Evolutionary conservation across 2,113 vertebrate species (phyloP), one percentile per base, ranked within the genome.

Genomic region (Lepus americanus): DNA sequence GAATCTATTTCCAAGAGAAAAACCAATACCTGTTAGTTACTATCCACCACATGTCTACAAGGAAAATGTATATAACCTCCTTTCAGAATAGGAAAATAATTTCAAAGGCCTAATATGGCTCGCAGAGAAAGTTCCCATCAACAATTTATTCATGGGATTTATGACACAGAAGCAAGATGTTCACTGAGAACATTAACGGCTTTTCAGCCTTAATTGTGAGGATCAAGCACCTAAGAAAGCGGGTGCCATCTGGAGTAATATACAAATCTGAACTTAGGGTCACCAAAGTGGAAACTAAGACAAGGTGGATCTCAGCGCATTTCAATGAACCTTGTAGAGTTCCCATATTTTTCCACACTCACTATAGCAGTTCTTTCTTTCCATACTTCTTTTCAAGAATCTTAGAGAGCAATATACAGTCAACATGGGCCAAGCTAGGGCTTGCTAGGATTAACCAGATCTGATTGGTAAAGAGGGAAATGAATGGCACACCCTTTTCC

Each of bases 1-100:
- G 36, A 82, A 78, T 92, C 77, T 84, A 89, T 31, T 84, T 91
- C 39, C 61, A 93, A 82, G 16, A 95, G 33, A 87, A 95, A 93
- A 94, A 9, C 2, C 70, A 66, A 78, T 9, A 22, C 6, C 29
- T 29, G 22, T 76, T 77, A 19, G 17, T 67, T 69, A 83, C 33
- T 87, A 8, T 53, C 69, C 0, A 92, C 72, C 29, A 61, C 33
- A 53, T 17, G 66, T 55, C 44, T 95, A 66, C 27, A n/a, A 29
- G 81, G 36, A 53, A 72, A 39, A 61, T 2, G 29, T 39, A 2
- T 16, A 74, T 39, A 74, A 27, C 9, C 6, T 70, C 25, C 7
- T 20, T 22, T 44, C 44, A 25, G 13, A 94, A 14, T 22, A 88
- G 49, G n/a, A 70, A 95, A 94, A 87, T 10, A 73, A 89, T 33